These are phyloP conservation scores for Synergus japonicus DNA, from an alignment of 2,888 invertebrate species.

Conservation along the genomic window DNA sequence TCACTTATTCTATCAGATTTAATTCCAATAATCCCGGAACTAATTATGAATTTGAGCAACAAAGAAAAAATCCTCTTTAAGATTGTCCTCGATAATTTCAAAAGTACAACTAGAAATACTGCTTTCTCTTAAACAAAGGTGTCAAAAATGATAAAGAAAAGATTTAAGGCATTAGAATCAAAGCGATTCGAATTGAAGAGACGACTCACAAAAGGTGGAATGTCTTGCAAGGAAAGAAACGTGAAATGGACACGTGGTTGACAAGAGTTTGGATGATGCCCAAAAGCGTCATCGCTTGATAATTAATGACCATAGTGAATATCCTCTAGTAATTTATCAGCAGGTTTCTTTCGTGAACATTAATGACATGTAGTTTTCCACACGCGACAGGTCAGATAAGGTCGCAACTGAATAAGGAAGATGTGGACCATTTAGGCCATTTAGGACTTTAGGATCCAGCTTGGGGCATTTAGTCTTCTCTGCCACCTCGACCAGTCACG, in stretches of 20 bases:
- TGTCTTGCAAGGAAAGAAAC: constrained; percentile 15
- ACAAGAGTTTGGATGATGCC: constrained; percentile 13
- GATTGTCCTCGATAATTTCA: background rate
- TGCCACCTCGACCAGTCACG: constrained; percentile 28
- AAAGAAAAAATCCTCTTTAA: background rate
- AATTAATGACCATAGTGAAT: constrained; percentile 59
- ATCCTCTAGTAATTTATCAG: constrained; percentile 63
- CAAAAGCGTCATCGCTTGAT: constrained; percentile 55
- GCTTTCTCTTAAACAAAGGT: background rate
- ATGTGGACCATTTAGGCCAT: constrained; percentile 53
- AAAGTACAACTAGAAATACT: too few species aligned
- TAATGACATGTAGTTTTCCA: constrained; percentile 61
- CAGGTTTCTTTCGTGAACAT: constrained; percentile 60
- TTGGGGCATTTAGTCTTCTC: constrained; percentile 65
- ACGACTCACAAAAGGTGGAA: background rate
- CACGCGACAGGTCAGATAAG: constrained; percentile 57
- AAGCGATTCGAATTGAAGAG: background rate
- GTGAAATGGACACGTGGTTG: constrained; percentile 49
- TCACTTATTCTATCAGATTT: too few species aligned
- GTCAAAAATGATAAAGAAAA: background rate
- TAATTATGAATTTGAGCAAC: background rate
- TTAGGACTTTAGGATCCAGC: constrained; percentile 60
- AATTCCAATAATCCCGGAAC: too few species aligned
- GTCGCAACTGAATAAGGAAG: constrained; percentile 52
- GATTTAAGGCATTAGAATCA: background rate